Evolutionary conservation across 2,888 invertebrate species (phyloP), one percentile per base, ranked within the genome.

Genomic region (Eustalomyia histrio): DNA sequence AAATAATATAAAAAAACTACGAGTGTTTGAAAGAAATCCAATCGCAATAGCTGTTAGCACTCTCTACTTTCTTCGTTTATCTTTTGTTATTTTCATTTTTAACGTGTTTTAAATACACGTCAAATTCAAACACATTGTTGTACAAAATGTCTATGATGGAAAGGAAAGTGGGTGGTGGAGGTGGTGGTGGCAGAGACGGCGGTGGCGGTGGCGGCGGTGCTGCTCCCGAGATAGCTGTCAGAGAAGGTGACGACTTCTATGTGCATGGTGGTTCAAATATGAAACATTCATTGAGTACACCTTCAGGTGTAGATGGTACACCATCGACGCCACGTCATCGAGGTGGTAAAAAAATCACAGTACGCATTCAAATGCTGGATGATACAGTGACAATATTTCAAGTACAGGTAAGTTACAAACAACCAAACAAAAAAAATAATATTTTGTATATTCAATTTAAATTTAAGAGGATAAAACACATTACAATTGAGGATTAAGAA

Each of bases 371-470:
- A 91, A 97, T 97, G 97, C 92, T 97, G 85, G 97, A 97, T 90
- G 97, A 97, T 91, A 94, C 95, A 68, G 92, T 96, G 89, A 96
- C 96, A 85, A 95, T 97, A 93, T 97, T 97, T 91, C 97, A 97
- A 94, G 95, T 97, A 85, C 97, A 97, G 95, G 97, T 97, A 89
- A 91, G 93, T 87, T 9, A 55, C 12, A 10, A 39, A 10, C 16
- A 57, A 39, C 6, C 16, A 57, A 68, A 39, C 53, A 35, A 55
- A 71, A 29, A 29, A 7, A n/a, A n/a, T n/a, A n/a, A 6, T 29
- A 29, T 6, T 29, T 29, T 6, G 3, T 29, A 29, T 6, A 29
- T 29, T 29, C 7, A 29, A 7, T 21, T 21, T 21, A 21, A 21
- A 21, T 21, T 29, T 29, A 29, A 29, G 29, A 29, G 2, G 24